phyloP scores from a whole-genome alignment of 2,888 invertebrate species.

The Globia sparganii region DNA sequence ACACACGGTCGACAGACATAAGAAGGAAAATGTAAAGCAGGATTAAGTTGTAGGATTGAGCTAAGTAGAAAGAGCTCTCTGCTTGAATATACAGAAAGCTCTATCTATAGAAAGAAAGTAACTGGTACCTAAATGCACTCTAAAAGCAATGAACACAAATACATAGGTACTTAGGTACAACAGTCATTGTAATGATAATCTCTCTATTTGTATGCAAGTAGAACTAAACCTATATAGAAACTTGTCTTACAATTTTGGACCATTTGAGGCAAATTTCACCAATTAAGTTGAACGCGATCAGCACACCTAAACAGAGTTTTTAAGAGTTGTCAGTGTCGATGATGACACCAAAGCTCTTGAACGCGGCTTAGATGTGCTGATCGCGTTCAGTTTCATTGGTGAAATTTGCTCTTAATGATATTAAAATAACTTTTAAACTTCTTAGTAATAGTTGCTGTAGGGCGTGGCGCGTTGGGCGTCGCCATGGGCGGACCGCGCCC shows the following conservation, averaged over 20 bases:
- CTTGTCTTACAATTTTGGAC: not conserved
- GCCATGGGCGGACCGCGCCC: slow-evolving; percentile 76
- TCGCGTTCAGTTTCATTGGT: not conserved
- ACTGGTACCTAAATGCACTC: not conserved
- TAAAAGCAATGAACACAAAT: not conserved
- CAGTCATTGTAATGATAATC: too few species aligned
- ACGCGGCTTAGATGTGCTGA: too few species aligned
- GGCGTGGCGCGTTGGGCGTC: slow-evolving; percentile 79
- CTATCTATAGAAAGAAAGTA: not conserved
- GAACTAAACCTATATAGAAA: not conserved
- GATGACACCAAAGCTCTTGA: not conserved
- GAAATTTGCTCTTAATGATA: not conserved
- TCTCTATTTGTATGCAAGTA: not conserved
- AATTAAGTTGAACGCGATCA: not conserved
- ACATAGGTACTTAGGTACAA: not conserved
- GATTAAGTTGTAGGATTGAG: not conserved
- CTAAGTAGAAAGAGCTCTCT: not conserved
- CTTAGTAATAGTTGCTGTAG: slow-evolving; percentile 56
- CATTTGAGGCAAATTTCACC: not conserved
- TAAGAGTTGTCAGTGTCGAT: not conserved
- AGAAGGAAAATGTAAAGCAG: not conserved
- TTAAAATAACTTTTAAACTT: slow-evolving; percentile 21
- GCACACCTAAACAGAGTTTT: not conserved
- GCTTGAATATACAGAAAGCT: not conserved
- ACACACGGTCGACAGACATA: not conserved